These are phyloP conservation scores for Heliconius charithonia DNA, from an alignment of 2,888 invertebrate species.

Conservation along the genomic window DNA sequence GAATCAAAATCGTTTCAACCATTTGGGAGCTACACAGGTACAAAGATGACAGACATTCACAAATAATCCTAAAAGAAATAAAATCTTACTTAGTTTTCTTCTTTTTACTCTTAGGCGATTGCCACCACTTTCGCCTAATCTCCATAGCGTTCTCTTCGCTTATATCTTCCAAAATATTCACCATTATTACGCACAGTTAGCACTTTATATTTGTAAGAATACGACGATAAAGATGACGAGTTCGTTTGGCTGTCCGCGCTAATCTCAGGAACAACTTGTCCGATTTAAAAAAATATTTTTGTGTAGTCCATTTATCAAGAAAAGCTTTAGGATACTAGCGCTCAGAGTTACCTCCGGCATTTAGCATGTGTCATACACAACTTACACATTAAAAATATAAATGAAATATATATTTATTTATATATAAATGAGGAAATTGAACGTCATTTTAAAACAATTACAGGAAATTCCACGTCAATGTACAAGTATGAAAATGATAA, in stretches of 20 bases:
- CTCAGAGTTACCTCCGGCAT: no score
- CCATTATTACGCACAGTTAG: conserved; percentile 51
- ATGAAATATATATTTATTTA: neutral
- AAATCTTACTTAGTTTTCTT: conserved; percentile 55
- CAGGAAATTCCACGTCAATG: neutral
- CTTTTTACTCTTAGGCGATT: conserved; percentile 64
- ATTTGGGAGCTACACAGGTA: no score
- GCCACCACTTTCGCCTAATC: conserved; percentile 71
- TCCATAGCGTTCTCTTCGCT: conserved; percentile 64
- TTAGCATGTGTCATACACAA: no score
- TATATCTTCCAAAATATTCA: conserved; percentile 59
- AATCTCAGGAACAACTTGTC: no score
- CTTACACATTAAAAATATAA: neutral
- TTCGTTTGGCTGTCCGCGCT: no score
- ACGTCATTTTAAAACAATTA: neutral
- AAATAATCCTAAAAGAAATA: neutral
- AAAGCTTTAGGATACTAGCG: no score
- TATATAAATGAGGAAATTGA: neutral
- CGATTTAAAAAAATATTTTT: no score
- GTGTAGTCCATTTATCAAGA: no score
- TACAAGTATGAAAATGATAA: neutral
- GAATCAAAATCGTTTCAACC: no score
- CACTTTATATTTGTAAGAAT: neutral
- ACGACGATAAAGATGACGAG: no score
- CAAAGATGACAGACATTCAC: neutral